phyloP scores from a whole-genome alignment of 2,888 invertebrate genomes.

The Stratiomys singularior region DNA sequence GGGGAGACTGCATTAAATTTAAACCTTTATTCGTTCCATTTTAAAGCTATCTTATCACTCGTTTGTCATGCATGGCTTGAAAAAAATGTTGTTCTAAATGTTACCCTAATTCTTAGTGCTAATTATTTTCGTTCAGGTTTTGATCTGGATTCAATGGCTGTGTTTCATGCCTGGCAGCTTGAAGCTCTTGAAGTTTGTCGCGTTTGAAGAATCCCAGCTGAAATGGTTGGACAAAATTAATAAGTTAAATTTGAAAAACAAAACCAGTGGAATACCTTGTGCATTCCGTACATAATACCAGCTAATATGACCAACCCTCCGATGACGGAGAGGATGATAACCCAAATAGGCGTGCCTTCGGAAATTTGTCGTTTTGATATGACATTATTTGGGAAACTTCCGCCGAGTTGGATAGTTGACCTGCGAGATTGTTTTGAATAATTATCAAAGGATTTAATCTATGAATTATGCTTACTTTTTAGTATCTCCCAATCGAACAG shows the following conservation, averaged over 20 bases:
- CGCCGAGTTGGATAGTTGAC: constrained; percentile 57
- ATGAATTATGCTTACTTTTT: constrained; percentile 52
- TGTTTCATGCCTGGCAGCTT: constrained; percentile 51
- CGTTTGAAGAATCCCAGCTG: constrained; percentile 68
- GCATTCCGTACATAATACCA: constrained; percentile 62
- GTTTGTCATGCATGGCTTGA: too few relatives aligned
- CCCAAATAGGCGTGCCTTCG: constrained; percentile 64
- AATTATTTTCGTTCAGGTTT: too few relatives aligned
- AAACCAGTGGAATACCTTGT: constrained; percentile 57
- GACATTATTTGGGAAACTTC: constrained; percentile 62
- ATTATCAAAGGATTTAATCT: not conserved
- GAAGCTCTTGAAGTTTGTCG: constrained; percentile 66
- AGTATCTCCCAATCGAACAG: constrained; percentile 59
- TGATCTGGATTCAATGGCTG: constrained; percentile 14
- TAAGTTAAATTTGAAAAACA: constrained; percentile 18
- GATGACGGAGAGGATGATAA: constrained; percentile 64
- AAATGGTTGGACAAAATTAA: constrained; percentile 49
- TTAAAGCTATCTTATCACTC: too few relatives aligned
- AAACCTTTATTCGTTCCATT: too few relatives aligned
- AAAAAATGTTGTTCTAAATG: too few relatives aligned
- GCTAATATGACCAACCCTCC: constrained; percentile 65
- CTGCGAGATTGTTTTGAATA: constrained; percentile 44
- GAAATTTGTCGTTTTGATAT: constrained; percentile 62
- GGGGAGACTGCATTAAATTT: too few relatives aligned
- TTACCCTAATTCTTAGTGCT: too few relatives aligned